Percentiles rank a stretch among this genome's conserved stretches.
These are phyloP conservation scores for Nesogale talazaci DNA, from an alignment of 2,113 vertebrate species.

Conservation along the genomic window DNA sequence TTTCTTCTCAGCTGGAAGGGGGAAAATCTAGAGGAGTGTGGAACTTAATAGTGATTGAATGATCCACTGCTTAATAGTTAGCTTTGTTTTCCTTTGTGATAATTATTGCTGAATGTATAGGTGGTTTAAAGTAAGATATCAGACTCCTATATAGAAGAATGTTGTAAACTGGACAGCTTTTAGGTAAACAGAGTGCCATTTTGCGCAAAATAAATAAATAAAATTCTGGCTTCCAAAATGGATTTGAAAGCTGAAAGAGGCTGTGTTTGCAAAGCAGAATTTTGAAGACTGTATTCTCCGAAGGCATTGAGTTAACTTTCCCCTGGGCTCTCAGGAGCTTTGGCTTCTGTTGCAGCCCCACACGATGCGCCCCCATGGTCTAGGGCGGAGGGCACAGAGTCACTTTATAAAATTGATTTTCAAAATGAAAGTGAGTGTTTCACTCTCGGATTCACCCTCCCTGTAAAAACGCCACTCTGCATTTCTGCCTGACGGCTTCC, in stretches of 20 bases:
- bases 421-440: constrained; percentile 56
- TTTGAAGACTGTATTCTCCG: constrained; percentile 53
- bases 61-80: background rate
- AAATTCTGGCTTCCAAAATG: constrained; percentile 12
- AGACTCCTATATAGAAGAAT: constrained; percentile 47
- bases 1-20: background rate
- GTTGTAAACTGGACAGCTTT: background rate
- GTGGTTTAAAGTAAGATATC: background rate
- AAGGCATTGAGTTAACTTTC: constrained; percentile 11
- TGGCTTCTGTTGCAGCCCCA: background rate
- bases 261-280: constrained; percentile 18
- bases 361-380: background rate
- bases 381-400: background rate
- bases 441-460: background rate
- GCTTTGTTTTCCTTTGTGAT: constrained; percentile 45
- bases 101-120: background rate
- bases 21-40: background rate
- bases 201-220: background rate
- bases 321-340: constrained; percentile 34
- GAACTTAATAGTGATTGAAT: background rate
- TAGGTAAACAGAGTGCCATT: background rate
- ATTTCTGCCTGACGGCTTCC: constrained; percentile 56
- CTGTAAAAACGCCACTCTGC: background rate
- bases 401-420: constrained; percentile 65
- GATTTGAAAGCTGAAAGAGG: constrained; percentile 43